phyloP scores from a whole-genome alignment of 2,888 invertebrate genomes.

The Amphipoea lucens region DNA sequence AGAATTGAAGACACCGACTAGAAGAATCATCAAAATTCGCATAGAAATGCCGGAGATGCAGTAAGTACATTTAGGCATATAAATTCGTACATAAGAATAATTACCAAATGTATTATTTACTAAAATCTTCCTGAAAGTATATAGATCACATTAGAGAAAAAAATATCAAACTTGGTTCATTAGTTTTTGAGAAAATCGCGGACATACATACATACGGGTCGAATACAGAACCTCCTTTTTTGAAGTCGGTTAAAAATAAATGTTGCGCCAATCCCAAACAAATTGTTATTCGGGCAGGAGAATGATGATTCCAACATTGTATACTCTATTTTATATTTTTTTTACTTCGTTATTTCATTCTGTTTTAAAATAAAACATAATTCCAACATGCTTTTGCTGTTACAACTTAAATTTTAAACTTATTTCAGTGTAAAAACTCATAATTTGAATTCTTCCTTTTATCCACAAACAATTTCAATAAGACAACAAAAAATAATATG shows the following conservation, averaged over 20 bases:
- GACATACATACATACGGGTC: no score
- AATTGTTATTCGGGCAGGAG: background rate
- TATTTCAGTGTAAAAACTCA: background rate
- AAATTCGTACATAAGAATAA: no score
- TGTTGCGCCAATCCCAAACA: background rate
- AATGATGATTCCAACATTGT: background rate
- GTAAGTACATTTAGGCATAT: no score
- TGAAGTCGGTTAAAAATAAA: background rate
- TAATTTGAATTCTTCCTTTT: background rate
- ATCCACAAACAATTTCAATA: constrained; percentile 2
- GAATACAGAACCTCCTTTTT: no score
- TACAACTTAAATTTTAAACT: background rate
- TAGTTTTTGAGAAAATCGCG: no score
- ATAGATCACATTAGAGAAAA: no score
- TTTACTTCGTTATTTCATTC: background rate
- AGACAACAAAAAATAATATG: constrained; percentile 6
- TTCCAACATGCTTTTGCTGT: background rate
- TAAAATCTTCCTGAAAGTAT: no score
- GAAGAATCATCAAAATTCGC: no score
- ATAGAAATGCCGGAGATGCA: no score
- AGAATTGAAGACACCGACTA: no score
- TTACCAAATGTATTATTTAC: no score
- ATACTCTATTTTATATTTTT: background rate
- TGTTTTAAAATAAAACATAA: constrained; percentile 1
- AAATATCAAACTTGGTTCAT: no score